Conservation (phyloP, 2,113 vertebrate genomes). For the Notiomystis cincta region DNA sequence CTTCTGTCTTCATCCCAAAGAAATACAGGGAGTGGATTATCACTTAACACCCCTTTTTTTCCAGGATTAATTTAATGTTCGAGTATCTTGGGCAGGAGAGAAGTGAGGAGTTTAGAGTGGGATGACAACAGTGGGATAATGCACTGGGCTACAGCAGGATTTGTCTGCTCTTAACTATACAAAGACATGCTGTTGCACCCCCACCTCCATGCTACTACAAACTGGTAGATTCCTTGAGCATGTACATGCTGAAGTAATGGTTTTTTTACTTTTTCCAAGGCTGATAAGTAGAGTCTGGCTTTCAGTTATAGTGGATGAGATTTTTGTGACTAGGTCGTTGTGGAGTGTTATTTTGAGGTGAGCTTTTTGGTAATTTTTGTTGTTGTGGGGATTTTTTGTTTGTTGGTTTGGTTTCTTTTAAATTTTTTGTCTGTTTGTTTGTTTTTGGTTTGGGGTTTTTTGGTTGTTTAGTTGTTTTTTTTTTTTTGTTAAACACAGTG, state of each 20-base stretch:
- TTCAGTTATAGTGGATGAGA: not conserved
- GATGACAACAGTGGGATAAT: not conserved
- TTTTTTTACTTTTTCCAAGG: not conserved
- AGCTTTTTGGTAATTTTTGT: not conserved
- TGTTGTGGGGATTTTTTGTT: not conserved
- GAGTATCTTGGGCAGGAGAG: not conserved
- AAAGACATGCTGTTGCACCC: not conserved
- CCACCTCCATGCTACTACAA: not conserved
- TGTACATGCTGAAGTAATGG: accelerated
- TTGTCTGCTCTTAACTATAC: not conserved
- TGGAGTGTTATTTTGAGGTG: not conserved
- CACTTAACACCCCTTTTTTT: not conserved
- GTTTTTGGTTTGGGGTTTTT: not conserved
- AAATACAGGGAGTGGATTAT: not conserved
- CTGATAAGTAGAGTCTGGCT: not conserved
- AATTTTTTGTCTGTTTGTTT: not conserved
- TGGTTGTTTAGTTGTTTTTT: not conserved
- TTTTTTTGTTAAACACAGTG: not conserved
- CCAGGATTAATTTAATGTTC: not conserved
- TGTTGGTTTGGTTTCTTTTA: not conserved
- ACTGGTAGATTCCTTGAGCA: not conserved
- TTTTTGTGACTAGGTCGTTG: not conserved
- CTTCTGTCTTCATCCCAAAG: not conserved
- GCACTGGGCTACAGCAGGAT: not conserved
- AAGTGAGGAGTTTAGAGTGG: not conserved